phyloP scores from a whole-genome alignment of 1,140 invertebrate genomes.

The Lepidurus arcticus region DNA sequence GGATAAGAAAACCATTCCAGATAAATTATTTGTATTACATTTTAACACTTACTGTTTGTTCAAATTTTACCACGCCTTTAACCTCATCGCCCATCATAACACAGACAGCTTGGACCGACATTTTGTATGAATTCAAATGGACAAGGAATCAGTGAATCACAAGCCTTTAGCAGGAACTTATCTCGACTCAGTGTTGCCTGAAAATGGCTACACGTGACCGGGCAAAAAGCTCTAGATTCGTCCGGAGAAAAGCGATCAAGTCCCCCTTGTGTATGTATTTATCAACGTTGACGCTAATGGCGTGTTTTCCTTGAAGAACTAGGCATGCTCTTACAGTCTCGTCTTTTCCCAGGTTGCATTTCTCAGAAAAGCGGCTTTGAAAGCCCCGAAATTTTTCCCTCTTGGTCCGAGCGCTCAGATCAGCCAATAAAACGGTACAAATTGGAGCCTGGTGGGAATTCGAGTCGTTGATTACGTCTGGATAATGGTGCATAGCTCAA shows the following conservation, averaged over 20 bases:
- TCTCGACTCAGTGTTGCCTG: neutral
- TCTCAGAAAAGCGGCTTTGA: too few relatives aligned
- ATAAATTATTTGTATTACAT: conserved; percentile 31
- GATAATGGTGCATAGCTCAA: neutral
- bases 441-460: conserved; percentile 4
- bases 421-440: neutral
- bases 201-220: neutral
- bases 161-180: neutral
- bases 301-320: neutral
- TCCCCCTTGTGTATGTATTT: neutral
- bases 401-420: neutral
- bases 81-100: conserved; percentile 72
- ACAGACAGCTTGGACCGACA: conserved; percentile 58
- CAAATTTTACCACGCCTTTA: conserved; percentile 70
- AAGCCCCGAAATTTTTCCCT: neutral
- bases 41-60: conserved; percentile 60
- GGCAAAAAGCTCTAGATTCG: neutral
- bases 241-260: neutral
- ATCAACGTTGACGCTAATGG: neutral
- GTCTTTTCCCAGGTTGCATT: too few relatives aligned
- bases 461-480: neutral
- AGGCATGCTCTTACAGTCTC: neutral
- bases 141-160: neutral
- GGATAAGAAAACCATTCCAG: conserved; percentile 23
- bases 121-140: neutral